Base-by-base conservation (phyloP, 2,888 invertebrate genomes). In the Folsomia candida region DNA sequence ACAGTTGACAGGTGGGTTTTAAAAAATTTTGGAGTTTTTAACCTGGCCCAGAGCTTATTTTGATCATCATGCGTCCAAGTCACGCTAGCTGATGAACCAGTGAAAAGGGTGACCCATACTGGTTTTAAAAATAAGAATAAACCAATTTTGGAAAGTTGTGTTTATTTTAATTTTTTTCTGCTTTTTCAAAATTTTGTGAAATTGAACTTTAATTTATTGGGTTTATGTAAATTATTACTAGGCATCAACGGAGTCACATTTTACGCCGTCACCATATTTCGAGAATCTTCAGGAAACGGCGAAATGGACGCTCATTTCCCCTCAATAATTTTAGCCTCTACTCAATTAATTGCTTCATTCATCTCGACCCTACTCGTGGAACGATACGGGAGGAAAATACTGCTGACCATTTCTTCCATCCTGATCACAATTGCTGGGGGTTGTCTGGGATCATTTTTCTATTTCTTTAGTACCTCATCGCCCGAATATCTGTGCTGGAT, bases 311-410 rank as follows among this genome's bases (percentile, higher is more conserved):
- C 74, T 26, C 74, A 76, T 28, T 66, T 76, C 20, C 73, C 74
- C 0, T 72, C 78, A 1, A 71, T 76, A 24, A 71, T 78, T 47
- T 70, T 78, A 11, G 73, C 74, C 0, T 51, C 69, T 9, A 69
- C 72, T 0, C 78, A 78, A 64, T 51, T 73, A 25, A 26, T 76
- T 4, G 78, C 75, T 0, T 74, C 76, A 6, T 69, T 78, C 18
- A 70, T 70, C 11, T 25, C 95, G 9, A 93, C 93, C 0, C 84
- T 89, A 20, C 83, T 96, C 59, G 95, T 97, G 81, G 97, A 97
- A 83, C 88, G 90, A 71, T 86, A 93, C 20, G 97, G 97, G 14
- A 88, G 97, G 76, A 94, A 94, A 86, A 89, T 93, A 58, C 85
- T 97, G 27, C 85, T 97, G 2, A 91, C 94, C 82, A 87, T 93